Evolutionary conservation across 2,888 invertebrate species (phyloP), one percentile per base, ranked within the genome.

Genomic region (Calameuta filiformis): DNA sequence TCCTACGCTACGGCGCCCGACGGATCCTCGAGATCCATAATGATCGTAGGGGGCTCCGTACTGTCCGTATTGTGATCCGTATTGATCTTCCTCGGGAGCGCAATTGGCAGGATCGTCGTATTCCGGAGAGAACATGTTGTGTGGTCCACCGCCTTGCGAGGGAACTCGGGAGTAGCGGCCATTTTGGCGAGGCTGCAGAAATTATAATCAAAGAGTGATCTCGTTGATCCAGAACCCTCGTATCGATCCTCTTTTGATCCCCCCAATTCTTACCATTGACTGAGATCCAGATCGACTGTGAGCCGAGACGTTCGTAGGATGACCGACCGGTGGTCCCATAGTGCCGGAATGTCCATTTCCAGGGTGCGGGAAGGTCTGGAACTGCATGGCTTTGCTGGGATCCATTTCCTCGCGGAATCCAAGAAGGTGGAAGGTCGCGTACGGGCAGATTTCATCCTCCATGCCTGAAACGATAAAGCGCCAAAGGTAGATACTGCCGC

Each of bases 341-440:
- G 97, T 97, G 81, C 97, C 97, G 80, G 96, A 95, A 92, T 97
- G 95, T 82, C 94, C 94, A 77, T 93, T 94, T 56, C 94, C 94
- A 79, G 95, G 95, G 92, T 97, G 97, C 1, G 96, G 96, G 94
- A 96, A 96, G 85, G 97, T 96, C 93, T 97, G 94, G 95, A 97
- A 97, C 92, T 97, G 94, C 95, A 97, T 94, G 69, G 97, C 97
- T 93, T 97, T 97, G 92, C 94, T 95, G 74, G 97, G 97, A 92
- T 98, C 97, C 97, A 98, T 97, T 94, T 98, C 97, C 92, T 98
- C 97, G 87, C 98, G 96, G 96, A 98, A 98, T 85, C 97, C 98
- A 79, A 98, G 94, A 89, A 98, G 94, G 92, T 98, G 98, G 96
- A 98, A 98, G 71, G 98, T 98, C 12, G 98, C 98, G 92, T 98